phyloP scores from a whole-genome alignment of 2,797 vertebrate species.

The Eulemur mongoz region DNA sequence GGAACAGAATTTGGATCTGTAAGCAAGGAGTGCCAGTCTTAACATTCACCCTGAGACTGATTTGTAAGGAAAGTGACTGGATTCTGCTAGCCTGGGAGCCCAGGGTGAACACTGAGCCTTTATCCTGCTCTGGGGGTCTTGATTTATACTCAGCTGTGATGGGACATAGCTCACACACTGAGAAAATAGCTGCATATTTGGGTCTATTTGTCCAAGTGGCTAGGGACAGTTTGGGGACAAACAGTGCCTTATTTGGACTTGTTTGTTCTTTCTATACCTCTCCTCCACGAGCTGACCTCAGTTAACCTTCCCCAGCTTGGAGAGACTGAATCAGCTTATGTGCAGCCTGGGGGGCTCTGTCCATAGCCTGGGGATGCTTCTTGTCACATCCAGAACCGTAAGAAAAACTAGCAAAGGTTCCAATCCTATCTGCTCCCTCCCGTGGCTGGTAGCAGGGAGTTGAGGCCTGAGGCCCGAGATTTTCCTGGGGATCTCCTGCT shows the following conservation, averaged over 20 bases:
- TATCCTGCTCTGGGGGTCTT: neutral
- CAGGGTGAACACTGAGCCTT: neutral
- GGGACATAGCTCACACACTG: neutral
- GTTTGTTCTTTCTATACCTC: slow-evolving; percentile 18
- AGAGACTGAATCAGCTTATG: neutral
- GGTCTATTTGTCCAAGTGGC: slow-evolving; percentile 54
- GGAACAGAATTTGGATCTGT: neutral
- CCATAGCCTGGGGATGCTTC: neutral
- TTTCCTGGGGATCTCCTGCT: neutral
- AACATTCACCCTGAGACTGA: neutral
- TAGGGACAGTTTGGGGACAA: slow-evolving; percentile 46
- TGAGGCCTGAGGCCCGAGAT: neutral
- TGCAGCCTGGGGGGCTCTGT: neutral
- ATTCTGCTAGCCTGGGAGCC: neutral
- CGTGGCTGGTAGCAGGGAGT: neutral
- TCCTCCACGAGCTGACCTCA: neutral
- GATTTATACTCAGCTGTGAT: neutral
- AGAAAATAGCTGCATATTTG: slow-evolving; percentile 1
- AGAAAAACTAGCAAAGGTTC: neutral
- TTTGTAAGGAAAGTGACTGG: neutral
- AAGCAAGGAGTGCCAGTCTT: neutral
- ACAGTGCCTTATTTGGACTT: slow-evolving; percentile 59
- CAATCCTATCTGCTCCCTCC: neutral
- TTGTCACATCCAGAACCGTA: neutral
- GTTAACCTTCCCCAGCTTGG: neutral